phyloP scores from a whole-genome alignment of 1,140 invertebrate genomes.

The Drosophila nasuta region DNA sequence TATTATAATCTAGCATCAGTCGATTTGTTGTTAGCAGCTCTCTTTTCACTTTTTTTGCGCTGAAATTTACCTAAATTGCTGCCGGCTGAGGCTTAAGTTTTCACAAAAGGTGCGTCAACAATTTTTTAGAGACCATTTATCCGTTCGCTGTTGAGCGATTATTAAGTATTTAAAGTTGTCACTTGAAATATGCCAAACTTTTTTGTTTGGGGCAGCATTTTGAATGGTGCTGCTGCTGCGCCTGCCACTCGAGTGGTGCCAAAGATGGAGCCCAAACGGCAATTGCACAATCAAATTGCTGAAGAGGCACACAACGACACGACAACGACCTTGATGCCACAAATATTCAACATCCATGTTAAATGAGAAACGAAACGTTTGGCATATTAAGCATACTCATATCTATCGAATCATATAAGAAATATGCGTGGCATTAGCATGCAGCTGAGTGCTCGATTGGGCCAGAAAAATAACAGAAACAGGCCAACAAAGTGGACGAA shows the following conservation, averaged over 20 bases:
- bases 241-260: constrained; percentile 27
- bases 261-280: constrained; percentile 12
- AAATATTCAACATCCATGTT: not conserved
- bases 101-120: constrained; percentile 58
- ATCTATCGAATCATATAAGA: constrained; percentile 30
- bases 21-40: constrained; percentile 26
- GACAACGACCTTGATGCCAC: constrained; percentile 60
- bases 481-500: constrained; percentile 41
- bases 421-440: constrained; percentile 59
- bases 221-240: constrained; percentile 28
- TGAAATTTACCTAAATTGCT: constrained; percentile 43
- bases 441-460: constrained; percentile 35
- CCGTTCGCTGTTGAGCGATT: constrained; percentile 28
- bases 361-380: constrained; percentile 24
- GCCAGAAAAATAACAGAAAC: constrained; percentile 42
- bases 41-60: constrained; percentile 63
- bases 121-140: constrained; percentile 25
- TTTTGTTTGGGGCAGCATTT: constrained; percentile 11
- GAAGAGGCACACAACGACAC: constrained; percentile 15
- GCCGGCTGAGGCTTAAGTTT: constrained; percentile 24
- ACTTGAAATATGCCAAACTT: constrained; percentile 23
- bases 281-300: constrained; percentile 36
- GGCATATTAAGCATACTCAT: constrained; percentile 30
- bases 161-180: constrained; percentile 42
- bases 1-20: constrained; percentile 9